phyloP scores from a whole-genome alignment of 2,797 vertebrate species.

The Craterocephalus amniculus region DNA sequence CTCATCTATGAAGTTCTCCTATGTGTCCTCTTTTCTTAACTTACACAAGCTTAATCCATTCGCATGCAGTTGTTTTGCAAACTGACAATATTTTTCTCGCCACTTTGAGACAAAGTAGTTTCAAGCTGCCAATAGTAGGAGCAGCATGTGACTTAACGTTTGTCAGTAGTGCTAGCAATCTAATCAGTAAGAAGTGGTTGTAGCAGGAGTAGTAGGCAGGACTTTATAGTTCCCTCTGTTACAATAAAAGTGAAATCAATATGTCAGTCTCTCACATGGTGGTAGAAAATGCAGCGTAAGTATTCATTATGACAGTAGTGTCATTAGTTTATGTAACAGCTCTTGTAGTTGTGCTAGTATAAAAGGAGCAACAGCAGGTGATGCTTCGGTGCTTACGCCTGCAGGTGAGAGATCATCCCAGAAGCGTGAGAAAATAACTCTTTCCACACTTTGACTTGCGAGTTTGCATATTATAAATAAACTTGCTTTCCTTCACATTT shows the following conservation, averaged over 20 bases:
- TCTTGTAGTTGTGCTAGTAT: slow-evolving; percentile 2
- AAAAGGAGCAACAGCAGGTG: slow-evolving; percentile 18
- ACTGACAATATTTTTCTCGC: not conserved
- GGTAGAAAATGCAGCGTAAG: not conserved
- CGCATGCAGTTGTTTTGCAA: not conserved
- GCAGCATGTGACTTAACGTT: not conserved
- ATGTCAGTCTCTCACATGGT: not conserved
- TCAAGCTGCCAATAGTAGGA: not conserved
- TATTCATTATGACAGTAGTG: slow-evolving; percentile 7
- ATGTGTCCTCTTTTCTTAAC: not conserved
- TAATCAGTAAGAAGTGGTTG: not conserved
- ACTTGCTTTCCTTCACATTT: not conserved
- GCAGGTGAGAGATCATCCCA: slow-evolving; percentile 52
- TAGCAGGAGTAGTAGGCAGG: slow-evolving; percentile 4
- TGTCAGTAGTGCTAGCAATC: not conserved
- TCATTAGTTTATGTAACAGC: not conserved
- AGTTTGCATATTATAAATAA: not conserved
- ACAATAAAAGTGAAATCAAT: not conserved
- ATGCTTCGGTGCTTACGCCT: slow-evolving; percentile 46
- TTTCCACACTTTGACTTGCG: not conserved
- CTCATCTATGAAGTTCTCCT: slow-evolving; percentile 38
- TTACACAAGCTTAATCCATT: not conserved
- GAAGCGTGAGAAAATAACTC: slow-evolving; percentile 40
- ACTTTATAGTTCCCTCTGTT: slow-evolving; percentile 6
- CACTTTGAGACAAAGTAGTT: slow-evolving; percentile 2